Conservation (phyloP, 2,888 invertebrate genomes). For the Himalopsyche anomala region DNA sequence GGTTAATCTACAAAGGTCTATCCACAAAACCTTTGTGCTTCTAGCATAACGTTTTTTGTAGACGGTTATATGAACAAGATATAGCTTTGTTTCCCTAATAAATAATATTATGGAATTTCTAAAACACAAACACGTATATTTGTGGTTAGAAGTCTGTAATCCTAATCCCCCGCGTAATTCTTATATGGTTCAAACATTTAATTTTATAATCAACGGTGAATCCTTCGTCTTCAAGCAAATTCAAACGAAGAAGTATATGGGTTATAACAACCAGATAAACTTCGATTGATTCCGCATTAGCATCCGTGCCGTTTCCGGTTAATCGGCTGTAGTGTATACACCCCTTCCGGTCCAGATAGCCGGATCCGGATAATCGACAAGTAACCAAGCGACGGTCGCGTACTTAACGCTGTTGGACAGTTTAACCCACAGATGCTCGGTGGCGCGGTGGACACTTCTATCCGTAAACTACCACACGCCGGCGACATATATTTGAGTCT, state of each 20-base stretch:
- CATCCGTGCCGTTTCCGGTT: slow-evolving; percentile 1
- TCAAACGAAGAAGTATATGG: background rate
- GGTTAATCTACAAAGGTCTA: too few relatives aligned
- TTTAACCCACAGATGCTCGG: slow-evolving; percentile 76
- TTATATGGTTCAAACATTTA: background rate
- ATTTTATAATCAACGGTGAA: background rate
- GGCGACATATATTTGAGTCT: background rate
- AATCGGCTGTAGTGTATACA: background rate
- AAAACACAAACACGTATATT: too few relatives aligned
- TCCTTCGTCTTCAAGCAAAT: background rate
- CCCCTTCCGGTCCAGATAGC: slow-evolving; percentile 5
- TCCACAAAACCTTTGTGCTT: too few relatives aligned
- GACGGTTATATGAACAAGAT: too few relatives aligned
- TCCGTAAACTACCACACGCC: slow-evolving; percentile 72
- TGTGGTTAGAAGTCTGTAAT: too few relatives aligned
- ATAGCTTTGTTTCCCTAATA: too few relatives aligned
- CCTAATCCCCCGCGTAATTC: too few relatives aligned
- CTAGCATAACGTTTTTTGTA: too few relatives aligned
- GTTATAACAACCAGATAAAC: background rate
- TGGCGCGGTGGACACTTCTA: slow-evolving; percentile 98
- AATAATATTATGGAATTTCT: too few relatives aligned
- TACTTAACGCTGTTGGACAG: slow-evolving; percentile 23
- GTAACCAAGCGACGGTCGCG: background rate
- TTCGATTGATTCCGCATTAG: slow-evolving; percentile 26
- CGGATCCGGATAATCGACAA: background rate